Evolutionary conservation across 2,888 invertebrate species (phyloP).

Genomic region (Thysanoteuthis rhombus): DNA sequence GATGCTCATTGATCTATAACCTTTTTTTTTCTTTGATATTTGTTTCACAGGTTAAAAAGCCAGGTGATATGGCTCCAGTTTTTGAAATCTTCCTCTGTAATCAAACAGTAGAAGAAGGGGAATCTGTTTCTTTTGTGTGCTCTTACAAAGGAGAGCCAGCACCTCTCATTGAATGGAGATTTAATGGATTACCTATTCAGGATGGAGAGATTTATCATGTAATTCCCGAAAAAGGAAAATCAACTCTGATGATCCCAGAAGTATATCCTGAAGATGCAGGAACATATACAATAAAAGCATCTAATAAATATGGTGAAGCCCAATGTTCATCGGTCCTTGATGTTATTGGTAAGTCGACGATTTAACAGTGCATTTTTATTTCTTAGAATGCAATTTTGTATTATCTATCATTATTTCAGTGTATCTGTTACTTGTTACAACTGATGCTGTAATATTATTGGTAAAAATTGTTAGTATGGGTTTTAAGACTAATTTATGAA

Average conservation of each 20-base stretch:
- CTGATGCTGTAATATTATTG: neutral
- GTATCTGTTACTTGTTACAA: no score
- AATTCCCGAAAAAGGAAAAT: conserved; percentile 55
- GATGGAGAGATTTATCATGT: conserved; percentile 74
- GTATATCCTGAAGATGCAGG: conserved; percentile 79
- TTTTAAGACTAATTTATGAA: neutral
- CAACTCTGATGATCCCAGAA: conserved; percentile 74
- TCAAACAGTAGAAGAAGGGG: conserved; percentile 58
- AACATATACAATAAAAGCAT: conserved; percentile 81
- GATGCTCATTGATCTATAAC: neutral
- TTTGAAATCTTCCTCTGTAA: conserved; percentile 54
- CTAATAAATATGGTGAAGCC: conserved; percentile 78
- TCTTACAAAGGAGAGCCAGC: conserved; percentile 66
- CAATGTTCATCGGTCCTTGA: conserved; percentile 83
- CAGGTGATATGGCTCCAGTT: conserved; percentile 49
- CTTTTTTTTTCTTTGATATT: neutral
- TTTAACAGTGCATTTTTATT: no score
- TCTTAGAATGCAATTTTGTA: no score
- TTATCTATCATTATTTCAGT: neutral
- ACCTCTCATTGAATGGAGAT: conserved; percentile 80
- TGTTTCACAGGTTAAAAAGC: conserved; percentile 40
- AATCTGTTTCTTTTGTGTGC: conserved; percentile 60
- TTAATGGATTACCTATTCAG: conserved; percentile 77
- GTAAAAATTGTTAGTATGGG: neutral
- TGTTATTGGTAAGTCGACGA: conserved; percentile 65